Base-by-base conservation (phyloP, 1,140 invertebrate genomes). In the Xylocopa sonorina region DNA sequence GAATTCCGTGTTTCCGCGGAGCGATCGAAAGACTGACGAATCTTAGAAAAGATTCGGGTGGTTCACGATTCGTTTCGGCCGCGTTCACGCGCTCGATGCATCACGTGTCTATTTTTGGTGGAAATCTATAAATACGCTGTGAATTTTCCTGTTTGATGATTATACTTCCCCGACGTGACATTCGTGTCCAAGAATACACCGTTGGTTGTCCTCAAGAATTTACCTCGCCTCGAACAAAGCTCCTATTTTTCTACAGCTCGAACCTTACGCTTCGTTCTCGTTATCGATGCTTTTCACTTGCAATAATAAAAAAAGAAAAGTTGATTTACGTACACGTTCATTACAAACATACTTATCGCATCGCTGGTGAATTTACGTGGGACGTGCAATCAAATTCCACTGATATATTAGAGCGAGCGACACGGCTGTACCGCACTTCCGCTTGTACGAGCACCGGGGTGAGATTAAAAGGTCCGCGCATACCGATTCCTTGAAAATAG, bases 141-240 rank as follows among this genome's bases (percentile, higher is more conserved):
- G 66, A 53, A 77, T 71, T 71, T 60, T 67, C 74, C 64, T 69
- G 53, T 77, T 77, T 60, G 43, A 77, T 55, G 75, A 77, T 60
- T 51, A 50, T 60, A 60, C 43, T 60, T 77, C 66, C 43, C 50
- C 55, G 53, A 50, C 66, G 43, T 55, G 67, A 69, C 32, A 60
- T 38, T 76, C 66, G 41, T 10, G 2, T 69, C 75, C 38, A 60
- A 77, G 75, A 77, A 77, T 77, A 77, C 46, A 16, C 9, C 34
- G 3, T 0, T 34, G 55, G 3, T 38, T 38, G 41, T 76, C 73
- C 38, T 76, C 73, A 46, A 67, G 50, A 41, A 67, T 67, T 76
- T 41, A 32, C 29, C 63, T 21, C 41, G 12, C 9, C 48, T 43
- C 32, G 57, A 55, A 67, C 64, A 46, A 76, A 41, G 57, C n/a